These are phyloP conservation scores for Rhabdophis nuchalis DNA, from an alignment of 2,797 vertebrate species.

Conservation along the genomic window DNA sequence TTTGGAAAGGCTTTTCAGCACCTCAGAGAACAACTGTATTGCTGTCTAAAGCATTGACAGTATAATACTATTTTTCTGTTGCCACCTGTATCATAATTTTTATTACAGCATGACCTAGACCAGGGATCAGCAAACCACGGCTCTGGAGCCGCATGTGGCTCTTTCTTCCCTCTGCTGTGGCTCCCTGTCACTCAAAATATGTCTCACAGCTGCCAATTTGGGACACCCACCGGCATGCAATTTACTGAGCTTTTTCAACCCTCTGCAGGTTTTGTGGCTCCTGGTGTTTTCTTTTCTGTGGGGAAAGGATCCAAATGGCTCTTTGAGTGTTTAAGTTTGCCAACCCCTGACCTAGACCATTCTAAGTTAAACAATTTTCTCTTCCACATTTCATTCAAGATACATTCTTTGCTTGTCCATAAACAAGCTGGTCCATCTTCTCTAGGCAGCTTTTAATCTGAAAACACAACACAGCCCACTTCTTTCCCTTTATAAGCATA, in stretches of 20 bases:
- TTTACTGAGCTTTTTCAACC: too few relatives aligned
- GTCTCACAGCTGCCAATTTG: too few relatives aligned
- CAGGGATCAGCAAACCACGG: too few relatives aligned
- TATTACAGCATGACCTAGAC: conserved; percentile 48
- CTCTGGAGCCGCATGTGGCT: too few relatives aligned
- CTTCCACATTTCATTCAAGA: background rate
- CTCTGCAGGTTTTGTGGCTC: too few relatives aligned
- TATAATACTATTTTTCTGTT: conserved; percentile 57
- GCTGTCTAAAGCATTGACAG: conserved; percentile 62
- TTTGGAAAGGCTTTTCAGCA: conserved; percentile 46
- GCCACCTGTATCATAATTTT: conserved; percentile 51
- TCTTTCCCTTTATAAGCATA: conserved; percentile 17
- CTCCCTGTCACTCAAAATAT: too few relatives aligned
- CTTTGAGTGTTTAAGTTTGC: too few relatives aligned
- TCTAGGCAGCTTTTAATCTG: conserved; percentile 47
- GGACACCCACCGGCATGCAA: too few relatives aligned
- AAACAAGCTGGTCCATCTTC: conserved; percentile 39
- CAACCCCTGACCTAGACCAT: too few relatives aligned
- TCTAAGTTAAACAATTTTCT: conserved; percentile 22
- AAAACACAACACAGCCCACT: conserved; percentile 55
- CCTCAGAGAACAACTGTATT: conserved; percentile 57
- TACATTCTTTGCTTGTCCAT: conserved; percentile 54
- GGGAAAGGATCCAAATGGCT: too few relatives aligned
- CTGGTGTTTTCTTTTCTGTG: too few relatives aligned
- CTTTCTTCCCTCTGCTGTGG: too few relatives aligned